These are phyloP conservation scores for Leucopsar rothschildi DNA, from an alignment of 2,113 vertebrate genomes.

Conservation along the genomic window DNA sequence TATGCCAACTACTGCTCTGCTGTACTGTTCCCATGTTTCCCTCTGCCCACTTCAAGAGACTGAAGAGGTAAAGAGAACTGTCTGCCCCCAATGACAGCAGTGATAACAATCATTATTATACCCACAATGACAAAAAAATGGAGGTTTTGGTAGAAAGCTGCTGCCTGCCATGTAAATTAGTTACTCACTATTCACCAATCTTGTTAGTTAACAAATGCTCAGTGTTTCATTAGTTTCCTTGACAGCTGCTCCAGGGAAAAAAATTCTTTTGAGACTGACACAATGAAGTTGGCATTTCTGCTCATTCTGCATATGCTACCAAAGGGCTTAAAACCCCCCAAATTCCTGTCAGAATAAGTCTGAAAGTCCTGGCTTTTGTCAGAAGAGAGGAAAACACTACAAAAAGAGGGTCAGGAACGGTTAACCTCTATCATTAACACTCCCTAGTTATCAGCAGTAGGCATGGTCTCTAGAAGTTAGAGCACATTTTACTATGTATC, in stretches of 20 bases:
- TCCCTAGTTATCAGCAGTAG: neutral
- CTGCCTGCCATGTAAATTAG: neutral
- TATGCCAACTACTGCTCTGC: neutral
- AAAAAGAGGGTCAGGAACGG: neutral
- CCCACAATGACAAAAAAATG: neutral
- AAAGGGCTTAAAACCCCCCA: neutral
- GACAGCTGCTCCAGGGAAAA: conserved; percentile 2
- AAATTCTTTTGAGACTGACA: neutral
- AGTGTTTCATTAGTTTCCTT: neutral
- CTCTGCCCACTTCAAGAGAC: neutral
- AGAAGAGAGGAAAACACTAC: neutral
- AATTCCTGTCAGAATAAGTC: neutral
- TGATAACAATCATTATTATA: neutral
- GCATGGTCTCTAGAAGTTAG: neutral
- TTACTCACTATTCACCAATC: neutral
- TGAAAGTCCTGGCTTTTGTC: neutral
- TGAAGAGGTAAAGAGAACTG: neutral
- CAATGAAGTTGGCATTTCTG: neutral
- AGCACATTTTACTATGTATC: neutral
- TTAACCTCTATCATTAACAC: neutral
- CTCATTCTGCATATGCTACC: neutral
- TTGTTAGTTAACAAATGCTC: conserved; percentile 25
- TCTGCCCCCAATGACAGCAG: neutral
- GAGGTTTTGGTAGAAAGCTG: neutral
- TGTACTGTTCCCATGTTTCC: neutral